Evolutionary conservation across 2,888 invertebrate species (phyloP).

Genomic region (Caenorhabditis wallacei): DNA sequence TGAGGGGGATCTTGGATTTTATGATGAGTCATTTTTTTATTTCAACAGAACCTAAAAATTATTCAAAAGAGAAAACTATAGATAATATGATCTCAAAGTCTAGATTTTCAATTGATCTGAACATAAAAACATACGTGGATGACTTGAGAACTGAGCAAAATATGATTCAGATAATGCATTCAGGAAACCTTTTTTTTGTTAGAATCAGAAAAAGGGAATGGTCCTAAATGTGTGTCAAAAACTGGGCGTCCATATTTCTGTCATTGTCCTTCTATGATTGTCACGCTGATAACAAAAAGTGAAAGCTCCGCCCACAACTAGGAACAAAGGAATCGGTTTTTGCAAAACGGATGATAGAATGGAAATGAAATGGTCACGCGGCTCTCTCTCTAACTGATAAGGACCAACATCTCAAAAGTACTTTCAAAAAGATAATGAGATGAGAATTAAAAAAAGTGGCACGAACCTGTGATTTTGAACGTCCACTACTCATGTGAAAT

Average conservation of each 20-base stretch:
- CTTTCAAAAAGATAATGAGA: not conserved
- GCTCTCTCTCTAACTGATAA: constrained; percentile 31
- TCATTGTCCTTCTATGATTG: constrained; percentile 57
- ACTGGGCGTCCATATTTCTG: constrained; percentile 36
- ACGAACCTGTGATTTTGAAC: constrained; percentile 71
- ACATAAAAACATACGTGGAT: constrained; percentile 24
- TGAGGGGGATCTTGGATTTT: not conserved
- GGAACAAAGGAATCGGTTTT: constrained; percentile 48
- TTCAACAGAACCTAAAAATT: not conserved
- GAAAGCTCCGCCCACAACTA: constrained; percentile 29
- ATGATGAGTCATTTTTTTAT: constrained; percentile 20
- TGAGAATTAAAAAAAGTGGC: not conserved
- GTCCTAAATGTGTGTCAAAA: constrained; percentile 19
- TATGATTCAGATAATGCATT: constrained; percentile 17
- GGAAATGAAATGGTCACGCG: constrained; percentile 41
- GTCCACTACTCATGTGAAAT: constrained; percentile 72
- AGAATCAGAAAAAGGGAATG: constrained; percentile 5
- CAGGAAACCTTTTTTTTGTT: not conserved
- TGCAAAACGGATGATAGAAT: constrained; percentile 29
- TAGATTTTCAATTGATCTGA: not conserved
- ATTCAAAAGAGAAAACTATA: too few relatives aligned
- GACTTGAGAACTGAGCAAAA: constrained; percentile 8
- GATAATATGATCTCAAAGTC: not conserved
- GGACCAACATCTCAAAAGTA: constrained; percentile 8
- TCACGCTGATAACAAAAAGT: constrained; percentile 56